Conservation (phyloP, 2,113 vertebrate genomes). For the Poicephalus meyeri region DNA sequence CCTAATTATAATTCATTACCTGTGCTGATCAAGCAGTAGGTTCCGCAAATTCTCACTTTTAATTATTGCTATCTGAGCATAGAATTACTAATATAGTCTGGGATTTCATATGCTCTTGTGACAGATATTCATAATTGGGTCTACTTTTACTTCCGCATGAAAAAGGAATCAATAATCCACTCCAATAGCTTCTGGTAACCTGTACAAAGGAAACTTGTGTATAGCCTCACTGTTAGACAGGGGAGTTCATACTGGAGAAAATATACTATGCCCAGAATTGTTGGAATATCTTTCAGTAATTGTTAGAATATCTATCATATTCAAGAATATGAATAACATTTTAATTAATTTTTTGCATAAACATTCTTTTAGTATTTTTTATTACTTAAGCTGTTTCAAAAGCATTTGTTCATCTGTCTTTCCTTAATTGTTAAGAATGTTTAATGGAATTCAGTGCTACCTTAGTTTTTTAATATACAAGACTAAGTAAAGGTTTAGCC, state of each 20-base stretch:
- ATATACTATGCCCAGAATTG: background rate
- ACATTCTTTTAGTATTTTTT: background rate
- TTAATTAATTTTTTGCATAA: background rate
- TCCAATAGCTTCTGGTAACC: background rate
- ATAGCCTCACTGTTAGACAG: background rate
- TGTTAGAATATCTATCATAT: background rate
- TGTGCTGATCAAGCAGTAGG: slow-evolving; percentile 18
- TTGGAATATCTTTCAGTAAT: background rate
- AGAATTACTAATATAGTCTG: slow-evolving; percentile 38
- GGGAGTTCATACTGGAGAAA: background rate
- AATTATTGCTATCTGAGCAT: slow-evolving; percentile 22
- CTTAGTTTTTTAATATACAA: background rate
- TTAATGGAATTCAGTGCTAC: background rate
- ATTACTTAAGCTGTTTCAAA: background rate
- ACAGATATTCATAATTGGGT: background rate
- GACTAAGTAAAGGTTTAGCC: background rate
- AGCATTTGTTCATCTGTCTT: background rate
- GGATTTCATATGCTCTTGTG: slow-evolving; percentile 19
- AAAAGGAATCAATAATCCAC: background rate
- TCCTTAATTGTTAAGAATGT: background rate
- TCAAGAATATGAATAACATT: background rate
- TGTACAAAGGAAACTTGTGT: background rate
- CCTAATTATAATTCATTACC: slow-evolving; percentile 36
- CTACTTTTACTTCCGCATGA: background rate
- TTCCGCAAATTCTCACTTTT: slow-evolving; percentile 6